These are phyloP conservation scores for Mylabris phalerata DNA, from an alignment of 1,140 invertebrate species.

Conservation along the genomic window DNA sequence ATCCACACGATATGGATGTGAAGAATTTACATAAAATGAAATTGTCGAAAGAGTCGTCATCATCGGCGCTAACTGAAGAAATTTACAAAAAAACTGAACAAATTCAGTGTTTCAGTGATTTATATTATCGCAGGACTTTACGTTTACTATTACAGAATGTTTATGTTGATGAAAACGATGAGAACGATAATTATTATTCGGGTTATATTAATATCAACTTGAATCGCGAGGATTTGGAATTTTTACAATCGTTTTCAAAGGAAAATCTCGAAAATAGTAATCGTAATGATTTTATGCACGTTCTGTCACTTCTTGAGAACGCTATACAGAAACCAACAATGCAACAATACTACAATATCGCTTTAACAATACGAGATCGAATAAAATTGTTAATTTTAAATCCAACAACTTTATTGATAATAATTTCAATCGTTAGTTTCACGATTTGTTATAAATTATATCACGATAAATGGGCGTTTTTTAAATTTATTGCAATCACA, in stretches of 20 bases:
- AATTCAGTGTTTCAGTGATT: background rate
- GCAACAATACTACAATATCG: background rate
- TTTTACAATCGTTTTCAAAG: too few species aligned
- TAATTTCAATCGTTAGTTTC: too few species aligned
- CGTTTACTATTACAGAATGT: slow-evolving; percentile 6
- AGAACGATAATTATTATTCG: background rate
- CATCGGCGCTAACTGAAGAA: background rate
- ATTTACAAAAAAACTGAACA: background rate
- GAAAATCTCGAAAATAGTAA: too few species aligned
- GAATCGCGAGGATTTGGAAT: background rate
- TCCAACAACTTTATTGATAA: background rate
- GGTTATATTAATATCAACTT: slow-evolving; percentile 9
- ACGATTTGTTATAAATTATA: too few species aligned
- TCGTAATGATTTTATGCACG: too few species aligned
- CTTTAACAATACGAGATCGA: background rate
- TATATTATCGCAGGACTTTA: background rate
- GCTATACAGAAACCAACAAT: slow-evolving; percentile 2
- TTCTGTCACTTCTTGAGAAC: slow-evolving; percentile 1
- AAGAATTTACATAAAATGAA: background rate
- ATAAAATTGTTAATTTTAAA: slow-evolving; percentile 4
- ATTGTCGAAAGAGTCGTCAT: background rate
- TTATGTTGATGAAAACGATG: background rate
- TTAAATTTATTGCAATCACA: too few species aligned
- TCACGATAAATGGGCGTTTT: too few species aligned
- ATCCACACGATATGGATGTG: slow-evolving; percentile 15